Base-by-base conservation (phyloP, 1,140 invertebrate species). In the Dendrolimus punctatus region DNA sequence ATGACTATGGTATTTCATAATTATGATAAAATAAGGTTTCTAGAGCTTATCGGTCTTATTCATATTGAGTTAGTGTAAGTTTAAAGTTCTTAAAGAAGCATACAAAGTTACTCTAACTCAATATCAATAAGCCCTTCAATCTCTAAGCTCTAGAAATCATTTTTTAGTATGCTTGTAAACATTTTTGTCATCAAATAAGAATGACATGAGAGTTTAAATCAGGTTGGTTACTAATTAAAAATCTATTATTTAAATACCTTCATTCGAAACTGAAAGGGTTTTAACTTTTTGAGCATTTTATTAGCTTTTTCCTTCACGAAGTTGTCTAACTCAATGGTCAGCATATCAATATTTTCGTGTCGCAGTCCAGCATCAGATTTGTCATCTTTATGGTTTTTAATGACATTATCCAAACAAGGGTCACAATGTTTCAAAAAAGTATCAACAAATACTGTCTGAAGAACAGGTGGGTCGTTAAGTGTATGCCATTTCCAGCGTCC, bases 401-500 rank as follows among this genome's bases (percentile, higher is more conserved):
- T 45, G 7, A 51, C 8, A 44, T 45, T 8, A 2, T 40, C 9
- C 37, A 38, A 1, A n/a, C 36, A 9, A 45, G 40, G 6, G 8
- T 40, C 38, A 6, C 6, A 1, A 49, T 49, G 5, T 39, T 49
- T 41, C 2, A n/a, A 36, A 10, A 9, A 9, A 2, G 44, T 60
- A 47, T 77, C 55, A 0, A 68, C 37, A 36, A 63, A 62, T 1
- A 66, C 46, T 51, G 64, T 39, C 43, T 68, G 55, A 6, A 76
- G 38, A 41, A 66, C 60, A 1, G 73, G 77, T 0, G 77, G 77
- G 6, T 80, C 74, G 42, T 80, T 77, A 10, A 80, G 46, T 1
- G 51, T 51, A 51, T 80, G 73, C 77, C 77, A 80, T 53, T 74
- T 74, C 77, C 77, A 80, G 10, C 47, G 51, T 4, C 57, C 46